phyloP scores from a whole-genome alignment of 1,140 invertebrate genomes.

The Periplaneta americana region DNA sequence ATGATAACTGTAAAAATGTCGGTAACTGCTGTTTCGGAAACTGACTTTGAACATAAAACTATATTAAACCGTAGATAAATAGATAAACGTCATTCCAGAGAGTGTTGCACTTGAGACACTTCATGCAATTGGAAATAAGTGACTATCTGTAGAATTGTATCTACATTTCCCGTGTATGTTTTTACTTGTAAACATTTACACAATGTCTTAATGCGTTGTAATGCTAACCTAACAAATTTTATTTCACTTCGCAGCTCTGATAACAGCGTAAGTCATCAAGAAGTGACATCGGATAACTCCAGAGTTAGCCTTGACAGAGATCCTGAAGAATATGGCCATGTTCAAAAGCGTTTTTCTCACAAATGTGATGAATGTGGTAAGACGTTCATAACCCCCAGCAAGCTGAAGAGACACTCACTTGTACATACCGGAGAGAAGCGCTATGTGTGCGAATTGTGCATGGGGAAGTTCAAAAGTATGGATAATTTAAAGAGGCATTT shows the following conservation, averaged over 20 bases:
- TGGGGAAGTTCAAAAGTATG: not conserved
- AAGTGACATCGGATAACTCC: not conserved
- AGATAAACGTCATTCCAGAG: too few relatives aligned
- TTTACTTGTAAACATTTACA: not conserved
- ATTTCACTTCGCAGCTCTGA: not conserved
- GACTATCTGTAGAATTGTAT: too few relatives aligned
- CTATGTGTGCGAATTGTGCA: not conserved
- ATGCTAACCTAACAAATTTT: not conserved
- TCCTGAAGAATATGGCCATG: not conserved
- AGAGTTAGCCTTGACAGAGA: not conserved
- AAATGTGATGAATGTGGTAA: not conserved
- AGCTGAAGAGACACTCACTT: not conserved
- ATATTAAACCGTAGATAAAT: too few relatives aligned
- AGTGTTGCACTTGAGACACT: too few relatives aligned
- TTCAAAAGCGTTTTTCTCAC: not conserved
- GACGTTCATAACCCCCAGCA: not conserved
- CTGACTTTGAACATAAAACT: too few relatives aligned
- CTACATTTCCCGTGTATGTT: not conserved
- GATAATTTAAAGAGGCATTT: not conserved
- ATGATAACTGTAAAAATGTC: too few relatives aligned
- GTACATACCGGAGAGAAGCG: not conserved
- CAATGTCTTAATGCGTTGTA: not conserved
- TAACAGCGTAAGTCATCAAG: not conserved
- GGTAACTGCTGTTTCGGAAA: too few relatives aligned
- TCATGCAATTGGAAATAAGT: too few relatives aligned